Evolutionary conservation across 2,797 vertebrate species (phyloP).

Genomic region (Benthosema pterotum): DNA sequence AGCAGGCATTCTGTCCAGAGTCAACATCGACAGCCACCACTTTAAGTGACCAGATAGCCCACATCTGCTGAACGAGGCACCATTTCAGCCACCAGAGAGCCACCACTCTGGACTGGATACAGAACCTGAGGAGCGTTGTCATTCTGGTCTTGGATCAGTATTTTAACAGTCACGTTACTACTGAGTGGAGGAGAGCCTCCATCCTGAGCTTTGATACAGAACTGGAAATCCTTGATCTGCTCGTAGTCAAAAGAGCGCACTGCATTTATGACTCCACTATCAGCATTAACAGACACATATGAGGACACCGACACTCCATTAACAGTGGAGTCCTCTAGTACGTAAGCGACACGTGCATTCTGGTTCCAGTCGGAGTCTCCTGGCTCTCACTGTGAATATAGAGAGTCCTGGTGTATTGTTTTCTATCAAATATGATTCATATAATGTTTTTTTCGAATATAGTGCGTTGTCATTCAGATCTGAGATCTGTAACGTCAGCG

Average conservation of each 20-base stretch:
- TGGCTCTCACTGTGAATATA: constrained; percentile 64
- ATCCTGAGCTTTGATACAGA: constrained; percentile 59
- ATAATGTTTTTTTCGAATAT: constrained; percentile 56
- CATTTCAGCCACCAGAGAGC: constrained; percentile 62
- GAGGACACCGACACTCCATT: constrained; percentile 49
- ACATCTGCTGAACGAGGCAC: constrained; percentile 77
- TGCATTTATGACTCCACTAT: constrained; percentile 31
- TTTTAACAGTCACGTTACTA: constrained; percentile 37
- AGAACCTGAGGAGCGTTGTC: constrained; percentile 49
- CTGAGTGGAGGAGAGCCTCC: constrained; percentile 52
- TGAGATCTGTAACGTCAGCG: too few relatives aligned
- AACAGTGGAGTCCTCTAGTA: constrained; percentile 58
- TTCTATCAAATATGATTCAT: constrained; percentile 61
- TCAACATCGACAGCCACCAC: too few relatives aligned
- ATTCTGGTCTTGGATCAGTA: constrained; percentile 46
- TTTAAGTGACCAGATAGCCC: constrained; percentile 76
- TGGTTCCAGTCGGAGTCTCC: constrained; percentile 62
- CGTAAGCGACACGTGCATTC: constrained; percentile 63
- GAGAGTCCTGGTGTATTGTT: constrained; percentile 70
- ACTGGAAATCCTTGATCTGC: constrained; percentile 65
- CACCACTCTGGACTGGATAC: constrained; percentile 56
- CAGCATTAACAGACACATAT: too few relatives aligned
- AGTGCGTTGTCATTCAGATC: constrained; percentile 58
- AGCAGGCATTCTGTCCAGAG: too few relatives aligned
- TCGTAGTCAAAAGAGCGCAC: constrained; percentile 75